phyloP scores from a whole-genome alignment of 2,888 invertebrate genomes.

The Cephus rjabovi region DNA sequence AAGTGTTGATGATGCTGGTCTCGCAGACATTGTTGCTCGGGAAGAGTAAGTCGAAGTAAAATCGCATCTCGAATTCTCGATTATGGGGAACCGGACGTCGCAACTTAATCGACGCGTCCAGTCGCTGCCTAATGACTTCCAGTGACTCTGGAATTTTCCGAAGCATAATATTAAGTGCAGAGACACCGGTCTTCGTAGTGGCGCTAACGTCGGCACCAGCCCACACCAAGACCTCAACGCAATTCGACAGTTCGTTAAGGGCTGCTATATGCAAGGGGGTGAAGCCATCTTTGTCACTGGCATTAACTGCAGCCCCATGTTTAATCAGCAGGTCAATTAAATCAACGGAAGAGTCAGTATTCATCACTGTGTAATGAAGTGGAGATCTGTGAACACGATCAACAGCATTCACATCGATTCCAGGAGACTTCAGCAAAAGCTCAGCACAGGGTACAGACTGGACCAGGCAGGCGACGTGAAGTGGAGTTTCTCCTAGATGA shows the following conservation, averaged over 20 bases:
- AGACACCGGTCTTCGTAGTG: constrained; percentile 64
- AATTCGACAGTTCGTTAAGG: constrained; percentile 65
- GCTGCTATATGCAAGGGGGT: constrained; percentile 68
- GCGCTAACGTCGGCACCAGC: constrained; percentile 67
- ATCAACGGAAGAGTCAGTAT: constrained; percentile 54
- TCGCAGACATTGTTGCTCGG: constrained; percentile 62
- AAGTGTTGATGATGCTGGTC: constrained; percentile 66
- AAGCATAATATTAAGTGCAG: constrained; percentile 65
- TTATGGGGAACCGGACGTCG: constrained; percentile 58
- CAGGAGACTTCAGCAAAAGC: constrained; percentile 49
- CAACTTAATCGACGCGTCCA: constrained; percentile 62
- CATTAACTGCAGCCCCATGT: constrained; percentile 58
- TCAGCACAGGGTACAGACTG: constrained; percentile 59
- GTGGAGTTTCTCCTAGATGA: constrained; percentile 66
- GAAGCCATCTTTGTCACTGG: constrained; percentile 62
- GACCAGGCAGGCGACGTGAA: constrained; percentile 68
- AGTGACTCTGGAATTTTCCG: constrained; percentile 66
- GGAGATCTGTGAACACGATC: constrained; percentile 64
- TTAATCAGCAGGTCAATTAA: constrained; percentile 56
- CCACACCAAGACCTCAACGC: constrained; percentile 65
- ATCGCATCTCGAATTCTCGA: constrained; percentile 61
- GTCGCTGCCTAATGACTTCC: constrained; percentile 62
- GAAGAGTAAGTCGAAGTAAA: constrained; percentile 62
- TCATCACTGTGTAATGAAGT: constrained; percentile 66
- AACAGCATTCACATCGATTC: constrained; percentile 61